phyloP scores from a whole-genome alignment of 1,140 invertebrate species.

The Drosophila persimilis region DNA sequence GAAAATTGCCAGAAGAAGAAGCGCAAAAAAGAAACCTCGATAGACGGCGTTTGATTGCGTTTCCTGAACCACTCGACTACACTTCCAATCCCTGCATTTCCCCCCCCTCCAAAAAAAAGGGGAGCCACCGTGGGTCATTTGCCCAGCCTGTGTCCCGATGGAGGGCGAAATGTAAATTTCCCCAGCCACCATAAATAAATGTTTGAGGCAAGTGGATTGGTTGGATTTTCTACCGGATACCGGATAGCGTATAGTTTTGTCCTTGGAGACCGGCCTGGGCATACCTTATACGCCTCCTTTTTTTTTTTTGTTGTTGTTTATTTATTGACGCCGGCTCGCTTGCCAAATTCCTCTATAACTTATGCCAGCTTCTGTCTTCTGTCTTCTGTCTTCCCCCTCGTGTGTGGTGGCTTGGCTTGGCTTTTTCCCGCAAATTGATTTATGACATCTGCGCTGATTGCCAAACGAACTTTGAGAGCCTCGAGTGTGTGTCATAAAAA shows the following conservation, averaged over 20 bases:
- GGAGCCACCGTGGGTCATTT: slow-evolving; percentile 63
- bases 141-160: slow-evolving; percentile 57
- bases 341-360: slow-evolving; percentile 74
- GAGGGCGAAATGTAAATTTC: slow-evolving; percentile 68
- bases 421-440: slow-evolving; percentile 46
- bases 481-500: slow-evolving; percentile 27
- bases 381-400: neutral
- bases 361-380: slow-evolving; percentile 52
- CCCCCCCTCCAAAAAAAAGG: slow-evolving; percentile 5
- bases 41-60: slow-evolving; percentile 78
- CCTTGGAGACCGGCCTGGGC: slow-evolving; percentile 58
- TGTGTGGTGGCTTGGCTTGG: slow-evolving; percentile 2
- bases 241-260: slow-evolving; percentile 56
- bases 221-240: slow-evolving; percentile 30
- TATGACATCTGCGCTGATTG: slow-evolving; percentile 61
- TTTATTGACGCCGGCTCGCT: slow-evolving; percentile 72
- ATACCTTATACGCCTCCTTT: slow-evolving; percentile 61
- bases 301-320: slow-evolving; percentile 55
- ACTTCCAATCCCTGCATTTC: slow-evolving; percentile 1
- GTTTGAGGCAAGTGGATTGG: slow-evolving; percentile 64
- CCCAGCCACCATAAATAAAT: slow-evolving; percentile 66
- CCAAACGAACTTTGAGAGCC: slow-evolving; percentile 37
- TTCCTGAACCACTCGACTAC: slow-evolving; percentile 41
- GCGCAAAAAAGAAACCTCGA: slow-evolving; percentile 48
- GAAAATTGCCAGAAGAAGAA: slow-evolving; percentile 67